Evolutionary conservation across 2,113 vertebrate species (phyloP), one percentile per base, ranked within the genome.

Genomic region (Nibea coibor): DNA sequence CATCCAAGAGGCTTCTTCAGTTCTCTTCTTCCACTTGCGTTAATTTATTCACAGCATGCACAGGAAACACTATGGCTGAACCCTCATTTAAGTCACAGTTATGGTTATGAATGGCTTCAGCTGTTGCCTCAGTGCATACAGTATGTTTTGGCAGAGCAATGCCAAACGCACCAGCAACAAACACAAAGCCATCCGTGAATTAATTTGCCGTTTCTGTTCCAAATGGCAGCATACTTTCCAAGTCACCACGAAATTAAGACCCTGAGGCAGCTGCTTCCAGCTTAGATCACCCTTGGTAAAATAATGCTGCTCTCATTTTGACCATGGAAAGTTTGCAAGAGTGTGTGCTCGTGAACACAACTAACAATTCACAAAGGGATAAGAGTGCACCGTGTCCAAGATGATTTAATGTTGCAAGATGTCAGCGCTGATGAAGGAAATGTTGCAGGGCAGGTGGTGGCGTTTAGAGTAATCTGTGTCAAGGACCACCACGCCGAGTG

Each of bases 201-300:
- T n/a, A 5, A 48, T 75, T 24, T 45, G 35, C 48, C 67, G 26
- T 72, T 68, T 75, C 53, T 43, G 35, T 39, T 57, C 26, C 69
- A 72, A 85, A 71, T 83, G 53, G 35, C 70, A 58, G 54, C 68
- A 76, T 74, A 50, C 64, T 85, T 83, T 74, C 74, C 69, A 39
- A 64, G 26, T 84, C 57, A 75, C 14, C 43, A 11, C 12, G 69
- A 68, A 75, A 68, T 68, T 65, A 26, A 68, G 11, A 53, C 43
- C 59, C 45, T 22, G 53, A 35, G 50, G 19, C 80, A 54, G 79
- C 83, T 86, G 82, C 73, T 10, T 26, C 26, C 26, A 26, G 20
- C 53, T 53, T 62, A 63, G 14, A 31, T 66, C 43, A 83, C 17
- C 11, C 22, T 31, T 9, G 35, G 51, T 64, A 11, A 5, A 58